These are phyloP conservation scores for Aphaenogaster ashmeadi DNA, from an alignment of 1,140 invertebrate species.

Conservation along the genomic window DNA sequence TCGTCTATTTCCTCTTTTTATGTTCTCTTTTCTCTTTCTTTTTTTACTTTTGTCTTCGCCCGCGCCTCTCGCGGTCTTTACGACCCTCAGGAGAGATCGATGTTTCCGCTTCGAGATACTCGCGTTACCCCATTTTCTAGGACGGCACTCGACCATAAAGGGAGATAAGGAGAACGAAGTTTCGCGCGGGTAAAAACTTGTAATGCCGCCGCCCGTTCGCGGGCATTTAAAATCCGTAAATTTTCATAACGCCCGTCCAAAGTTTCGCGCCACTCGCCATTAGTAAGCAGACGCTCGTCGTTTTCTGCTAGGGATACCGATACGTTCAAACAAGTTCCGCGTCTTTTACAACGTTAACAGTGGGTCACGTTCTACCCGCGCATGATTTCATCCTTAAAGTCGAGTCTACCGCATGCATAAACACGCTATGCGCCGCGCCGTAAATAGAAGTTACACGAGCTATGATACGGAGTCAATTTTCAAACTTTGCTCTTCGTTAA, in stretches of 20 bases:
- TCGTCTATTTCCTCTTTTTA: conserved; percentile 26
- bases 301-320: conserved; percentile 68
- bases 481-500: conserved; percentile 50
- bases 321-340: conserved; percentile 23
- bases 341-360: conserved; percentile 16
- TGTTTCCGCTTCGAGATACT: conserved; percentile 69
- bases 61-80: conserved; percentile 60
- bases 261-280: conserved; percentile 54
- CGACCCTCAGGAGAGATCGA: conserved; percentile 69
- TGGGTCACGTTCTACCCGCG: conserved; percentile 7
- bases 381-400: conserved; percentile 43
- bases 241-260: conserved; percentile 75
- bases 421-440: not conserved
- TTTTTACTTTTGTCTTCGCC: conserved; percentile 28
- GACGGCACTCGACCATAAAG: conserved; percentile 80
- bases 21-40: not conserved
- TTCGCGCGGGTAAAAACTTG: conserved; percentile 71
- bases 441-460: conserved; percentile 42
- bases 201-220: conserved; percentile 63
- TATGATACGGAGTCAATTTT: conserved; percentile 41
- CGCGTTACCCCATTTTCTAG: conserved; percentile 77
- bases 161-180: conserved; percentile 79
- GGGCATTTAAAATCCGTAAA: conserved; percentile 81
- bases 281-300: conserved; percentile 64
- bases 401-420: conserved; percentile 46